phyloP scores from a whole-genome alignment of 2,113 vertebrate genomes.

The Macaca fascicularis region T2T-MFA8v1.1 NC_088395.1:33854501-33855000 shows the following conservation, averaged over 20 bases:
- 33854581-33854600: not conserved
- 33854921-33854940: no score
- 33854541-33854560: not conserved
- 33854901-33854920: no score
- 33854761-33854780: no score
- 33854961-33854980: no score
- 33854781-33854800: no score
- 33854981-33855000: no score
- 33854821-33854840: no score
- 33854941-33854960: no score
- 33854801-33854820: no score
- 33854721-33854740: not conserved
- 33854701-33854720: not conserved
- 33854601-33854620: not conserved
- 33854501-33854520: not conserved
- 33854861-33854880: no score
- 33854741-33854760: not conserved
- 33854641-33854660: not conserved
- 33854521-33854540: not conserved
- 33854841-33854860: no score
- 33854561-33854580: constrained; percentile 18
- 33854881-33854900: no score
- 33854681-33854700: not conserved
- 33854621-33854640: not conserved
- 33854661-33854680: not conserved